Evolutionary conservation across 2,113 vertebrate species (phyloP).

Genomic region (Rynchops niger): DNA sequence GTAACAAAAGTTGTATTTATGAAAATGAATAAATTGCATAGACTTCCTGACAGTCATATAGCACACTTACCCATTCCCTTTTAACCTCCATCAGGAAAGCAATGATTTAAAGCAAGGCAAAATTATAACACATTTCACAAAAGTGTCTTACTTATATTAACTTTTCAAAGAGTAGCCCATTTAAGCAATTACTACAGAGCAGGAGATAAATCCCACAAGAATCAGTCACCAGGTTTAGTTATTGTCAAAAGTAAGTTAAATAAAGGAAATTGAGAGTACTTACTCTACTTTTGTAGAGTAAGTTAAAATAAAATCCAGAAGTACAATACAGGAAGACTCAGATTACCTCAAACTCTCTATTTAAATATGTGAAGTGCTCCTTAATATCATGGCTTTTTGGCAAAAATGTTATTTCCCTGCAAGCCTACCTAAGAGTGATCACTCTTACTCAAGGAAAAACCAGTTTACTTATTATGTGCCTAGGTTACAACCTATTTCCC

Average conservation of each 20-base stretch:
- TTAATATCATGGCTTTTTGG: neutral
- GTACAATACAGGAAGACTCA: accelerated
- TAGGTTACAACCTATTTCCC: neutral
- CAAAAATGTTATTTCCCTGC: neutral
- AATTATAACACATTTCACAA: constrained; percentile 64
- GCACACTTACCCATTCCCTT: constrained; percentile 92
- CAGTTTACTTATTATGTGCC: neutral
- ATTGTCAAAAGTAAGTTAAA: neutral
- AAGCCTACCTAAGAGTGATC: neutral
- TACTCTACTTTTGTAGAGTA: neutral
- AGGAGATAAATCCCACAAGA: neutral
- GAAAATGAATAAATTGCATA: neutral
- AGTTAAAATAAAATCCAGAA: neutral
- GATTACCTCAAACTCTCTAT: neutral
- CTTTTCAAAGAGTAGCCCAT: neutral
- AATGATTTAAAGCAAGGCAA: constrained; percentile 81
- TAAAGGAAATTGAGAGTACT: neutral
- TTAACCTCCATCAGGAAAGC: constrained; percentile 90
- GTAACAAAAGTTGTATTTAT: neutral
- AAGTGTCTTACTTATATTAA: neutral
- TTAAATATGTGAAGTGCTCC: accelerated
- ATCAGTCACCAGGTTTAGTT: neutral
- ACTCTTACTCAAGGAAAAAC: neutral
- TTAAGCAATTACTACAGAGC: neutral
- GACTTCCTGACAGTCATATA: constrained; percentile 56